Conservation (phyloP, 2,113 vertebrate genomes). For the Mesoclemmys tuberculata region DNA sequence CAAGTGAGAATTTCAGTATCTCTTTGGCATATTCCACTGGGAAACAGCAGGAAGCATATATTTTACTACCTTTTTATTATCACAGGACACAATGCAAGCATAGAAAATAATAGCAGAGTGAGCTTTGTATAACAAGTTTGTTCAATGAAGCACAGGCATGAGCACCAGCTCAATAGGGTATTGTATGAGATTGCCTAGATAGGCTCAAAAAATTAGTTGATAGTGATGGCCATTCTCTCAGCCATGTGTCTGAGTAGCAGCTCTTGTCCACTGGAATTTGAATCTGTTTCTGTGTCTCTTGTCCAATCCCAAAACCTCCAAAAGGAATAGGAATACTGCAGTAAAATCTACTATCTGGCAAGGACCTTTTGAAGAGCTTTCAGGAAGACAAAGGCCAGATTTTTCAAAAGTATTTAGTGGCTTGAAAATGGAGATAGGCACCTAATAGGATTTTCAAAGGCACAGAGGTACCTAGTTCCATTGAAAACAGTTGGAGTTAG, state of each 20-base stretch:
- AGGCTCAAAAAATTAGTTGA: slow-evolving; percentile 45
- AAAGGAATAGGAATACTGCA: neutral
- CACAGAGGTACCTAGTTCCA: neutral
- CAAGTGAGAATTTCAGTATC: slow-evolving; percentile 69
- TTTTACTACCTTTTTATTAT: slow-evolving; percentile 66
- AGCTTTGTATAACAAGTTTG: slow-evolving; percentile 33
- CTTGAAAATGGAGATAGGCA: neutral
- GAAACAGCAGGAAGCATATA: slow-evolving; percentile 72
- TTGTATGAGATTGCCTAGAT: neutral
- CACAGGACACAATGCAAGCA: slow-evolving; percentile 63
- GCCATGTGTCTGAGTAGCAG: neutral
- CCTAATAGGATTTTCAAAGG: neutral
- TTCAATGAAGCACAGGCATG: slow-evolving; percentile 43
- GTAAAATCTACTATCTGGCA: neutral
- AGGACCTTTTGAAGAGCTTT: neutral
- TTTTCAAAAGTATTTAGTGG: neutral
- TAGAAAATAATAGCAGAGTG: slow-evolving; percentile 61
- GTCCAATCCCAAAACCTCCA: neutral
- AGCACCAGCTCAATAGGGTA: slow-evolving; percentile 39
- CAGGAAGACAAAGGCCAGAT: neutral
- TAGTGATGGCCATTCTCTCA: neutral
- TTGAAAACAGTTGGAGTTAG: neutral
- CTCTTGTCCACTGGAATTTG: neutral
- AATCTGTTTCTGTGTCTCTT: accelerated
- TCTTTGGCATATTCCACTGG: slow-evolving; percentile 53